A percentile compares a stretch with the other conserved stretches of the same genome.
These are phyloP conservation scores for Mormyrus hasselquistii DNA, from an alignment of 2,797 vertebrate genomes.

Conservation along the genomic window DNA sequence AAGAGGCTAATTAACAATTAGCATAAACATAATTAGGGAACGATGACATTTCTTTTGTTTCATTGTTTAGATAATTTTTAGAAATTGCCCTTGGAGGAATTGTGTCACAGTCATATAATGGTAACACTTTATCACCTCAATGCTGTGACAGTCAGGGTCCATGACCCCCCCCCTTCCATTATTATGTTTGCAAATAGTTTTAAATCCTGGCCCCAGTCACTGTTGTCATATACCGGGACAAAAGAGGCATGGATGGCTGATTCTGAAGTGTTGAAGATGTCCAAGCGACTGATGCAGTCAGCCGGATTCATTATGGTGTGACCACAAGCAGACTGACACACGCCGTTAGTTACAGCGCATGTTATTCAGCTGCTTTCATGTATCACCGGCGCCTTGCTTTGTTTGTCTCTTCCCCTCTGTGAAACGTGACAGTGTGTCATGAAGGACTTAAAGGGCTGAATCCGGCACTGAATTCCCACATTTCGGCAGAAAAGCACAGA, in stretches of 20 bases:
- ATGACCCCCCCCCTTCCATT: background rate
- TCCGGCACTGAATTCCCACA: background rate
- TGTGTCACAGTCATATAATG: conserved; percentile 86
- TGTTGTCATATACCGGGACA: conserved; percentile 15
- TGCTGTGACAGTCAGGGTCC: conserved; percentile 68
- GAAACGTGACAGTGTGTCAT: background rate
- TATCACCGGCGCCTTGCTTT: background rate
- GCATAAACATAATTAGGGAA: conserved; percentile 97
- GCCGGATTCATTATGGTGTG: background rate
- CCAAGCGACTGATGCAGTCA: background rate
- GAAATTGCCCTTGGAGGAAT: conserved; percentile 84
- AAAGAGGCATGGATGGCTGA: background rate
- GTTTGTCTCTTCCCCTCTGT: background rate
- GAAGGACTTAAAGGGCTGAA: background rate
- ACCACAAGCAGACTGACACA: background rate
- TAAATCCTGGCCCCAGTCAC: background rate
- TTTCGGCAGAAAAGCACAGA: background rate
- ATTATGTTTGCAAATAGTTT: conserved; percentile 19
- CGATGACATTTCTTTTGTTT: conserved; percentile 89
- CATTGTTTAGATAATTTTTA: conserved; percentile 96
- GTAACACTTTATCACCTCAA: conserved; percentile 79
- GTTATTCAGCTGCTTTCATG: background rate
- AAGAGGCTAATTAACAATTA: conserved; percentile 98
- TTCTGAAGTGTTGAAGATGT: background rate
- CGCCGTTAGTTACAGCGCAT: background rate